Evolutionary conservation across 2,797 vertebrate species (phyloP).

Genomic region (Rousettus madagascariensis): DNA sequence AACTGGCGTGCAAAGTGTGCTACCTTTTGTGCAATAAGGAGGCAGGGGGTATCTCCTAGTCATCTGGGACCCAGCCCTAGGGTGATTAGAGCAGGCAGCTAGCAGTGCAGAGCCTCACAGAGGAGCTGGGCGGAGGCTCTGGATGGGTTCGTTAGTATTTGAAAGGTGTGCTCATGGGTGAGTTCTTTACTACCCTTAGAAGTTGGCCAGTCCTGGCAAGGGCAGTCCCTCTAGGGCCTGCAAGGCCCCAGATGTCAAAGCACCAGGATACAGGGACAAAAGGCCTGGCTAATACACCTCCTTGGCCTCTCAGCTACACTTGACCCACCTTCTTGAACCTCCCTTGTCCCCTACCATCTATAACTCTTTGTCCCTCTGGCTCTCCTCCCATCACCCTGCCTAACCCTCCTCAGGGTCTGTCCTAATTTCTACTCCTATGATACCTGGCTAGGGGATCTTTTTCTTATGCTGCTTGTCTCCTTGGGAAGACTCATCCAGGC

Average conservation of each 20-base stretch:
- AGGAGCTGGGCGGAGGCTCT: not conserved
- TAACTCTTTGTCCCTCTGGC: not conserved
- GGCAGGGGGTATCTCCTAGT: not conserved
- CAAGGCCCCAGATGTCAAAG: not conserved
- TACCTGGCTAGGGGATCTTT: not conserved
- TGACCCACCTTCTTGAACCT: not conserved
- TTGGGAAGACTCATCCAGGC: not conserved
- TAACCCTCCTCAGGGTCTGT: not conserved
- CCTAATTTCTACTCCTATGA: not conserved
- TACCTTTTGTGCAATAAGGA: not conserved
- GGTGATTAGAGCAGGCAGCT: not conserved
- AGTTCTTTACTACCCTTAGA: not conserved
- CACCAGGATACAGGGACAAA: not conserved
- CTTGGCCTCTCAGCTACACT: not conserved
- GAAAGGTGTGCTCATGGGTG: not conserved
- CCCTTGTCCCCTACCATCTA: not conserved
- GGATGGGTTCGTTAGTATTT: not conserved
- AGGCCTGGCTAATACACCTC: not conserved
- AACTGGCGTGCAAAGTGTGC: not conserved
- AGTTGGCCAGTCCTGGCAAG: not conserved
- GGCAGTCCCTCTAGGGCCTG: not conserved
- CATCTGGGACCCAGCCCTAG: not conserved
- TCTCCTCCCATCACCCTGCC: not conserved
- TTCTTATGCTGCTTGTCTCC: not conserved
- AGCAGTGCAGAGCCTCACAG: not conserved